Evolutionary conservation across 2,113 vertebrate species (phyloP).

Genomic region (Nansenia antarctica): DNA sequence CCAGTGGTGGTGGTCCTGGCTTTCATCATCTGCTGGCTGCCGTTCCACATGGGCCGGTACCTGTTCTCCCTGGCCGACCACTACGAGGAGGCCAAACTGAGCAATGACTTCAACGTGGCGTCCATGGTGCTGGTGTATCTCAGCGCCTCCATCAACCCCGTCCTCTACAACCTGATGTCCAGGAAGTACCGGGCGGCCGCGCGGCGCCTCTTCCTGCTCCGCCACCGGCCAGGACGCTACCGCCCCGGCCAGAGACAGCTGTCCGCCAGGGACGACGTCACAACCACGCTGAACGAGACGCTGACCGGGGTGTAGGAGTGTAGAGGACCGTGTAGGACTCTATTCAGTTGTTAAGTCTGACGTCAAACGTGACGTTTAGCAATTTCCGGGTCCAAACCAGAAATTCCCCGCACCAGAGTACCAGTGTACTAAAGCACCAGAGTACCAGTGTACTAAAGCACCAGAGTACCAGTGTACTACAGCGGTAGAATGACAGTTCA

Average conservation of each 20-base stretch:
- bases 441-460: no score
- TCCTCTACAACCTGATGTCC: constrained; percentile 88
- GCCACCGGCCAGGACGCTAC: constrained; percentile 25
- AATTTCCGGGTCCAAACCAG: not conserved
- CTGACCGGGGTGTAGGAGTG: constrained; percentile 56
- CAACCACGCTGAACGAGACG: constrained; percentile 65
- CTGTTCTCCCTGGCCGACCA: constrained; percentile 79
- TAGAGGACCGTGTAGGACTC: not conserved
- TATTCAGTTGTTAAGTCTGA: no score
- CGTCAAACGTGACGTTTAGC: not conserved
- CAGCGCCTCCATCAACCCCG: constrained; percentile 85
- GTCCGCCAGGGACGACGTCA: constrained; percentile 44
- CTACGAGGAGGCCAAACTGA: constrained; percentile 75
- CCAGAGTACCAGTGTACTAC: no score
- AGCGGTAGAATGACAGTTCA: no score
- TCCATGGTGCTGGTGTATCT: constrained; percentile 90
- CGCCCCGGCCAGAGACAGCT: constrained; percentile 52
- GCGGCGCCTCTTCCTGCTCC: constrained; percentile 73
- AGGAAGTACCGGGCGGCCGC: constrained; percentile 82
- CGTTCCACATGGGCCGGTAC: constrained; percentile 86
- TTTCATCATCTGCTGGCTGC: constrained; percentile 88
- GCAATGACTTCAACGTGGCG: constrained; percentile 86
- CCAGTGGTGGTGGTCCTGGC: constrained; percentile 84
- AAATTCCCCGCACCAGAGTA: no score
- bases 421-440: no score